phyloP scores from a whole-genome alignment of 2,797 vertebrate genomes.

The Lindbergichthys nudifrons region DNA sequence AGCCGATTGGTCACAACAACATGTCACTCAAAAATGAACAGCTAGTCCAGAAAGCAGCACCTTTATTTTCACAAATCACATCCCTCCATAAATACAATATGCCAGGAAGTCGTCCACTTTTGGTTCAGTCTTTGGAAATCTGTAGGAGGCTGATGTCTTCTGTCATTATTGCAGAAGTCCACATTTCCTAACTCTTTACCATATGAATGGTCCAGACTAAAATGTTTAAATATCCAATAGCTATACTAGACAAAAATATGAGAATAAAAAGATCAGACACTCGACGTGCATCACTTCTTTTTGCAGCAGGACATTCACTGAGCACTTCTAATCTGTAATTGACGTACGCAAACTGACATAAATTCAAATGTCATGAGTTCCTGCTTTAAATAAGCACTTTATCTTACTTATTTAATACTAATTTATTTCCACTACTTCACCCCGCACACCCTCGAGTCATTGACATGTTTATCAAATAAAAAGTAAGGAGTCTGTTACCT shows the following conservation, averaged over 20 bases:
- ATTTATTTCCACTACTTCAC: neutral
- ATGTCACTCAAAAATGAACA: neutral
- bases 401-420: neutral
- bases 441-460: neutral
- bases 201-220: neutral
- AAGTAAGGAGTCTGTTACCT: neutral
- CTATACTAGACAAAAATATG: neutral
- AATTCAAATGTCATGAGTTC: neutral
- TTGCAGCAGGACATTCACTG: neutral
- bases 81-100: too few species aligned
- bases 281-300: neutral
- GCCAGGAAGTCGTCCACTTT: too few species aligned
- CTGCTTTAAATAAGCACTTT: slow-evolving; percentile 1
- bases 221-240: neutral
- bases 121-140: too few species aligned
- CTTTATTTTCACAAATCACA: too few species aligned
- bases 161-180: too few species aligned
- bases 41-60: too few species aligned
- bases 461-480: neutral
- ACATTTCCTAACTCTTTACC: neutral
- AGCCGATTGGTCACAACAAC: neutral
- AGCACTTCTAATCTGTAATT: neutral
- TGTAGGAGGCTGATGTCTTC: too few species aligned
- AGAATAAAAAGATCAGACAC: neutral
- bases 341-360: neutral